Evolutionary conservation across 2,888 invertebrate genomes (phyloP).

Genomic region (Geotrupes spiniger): DNA sequence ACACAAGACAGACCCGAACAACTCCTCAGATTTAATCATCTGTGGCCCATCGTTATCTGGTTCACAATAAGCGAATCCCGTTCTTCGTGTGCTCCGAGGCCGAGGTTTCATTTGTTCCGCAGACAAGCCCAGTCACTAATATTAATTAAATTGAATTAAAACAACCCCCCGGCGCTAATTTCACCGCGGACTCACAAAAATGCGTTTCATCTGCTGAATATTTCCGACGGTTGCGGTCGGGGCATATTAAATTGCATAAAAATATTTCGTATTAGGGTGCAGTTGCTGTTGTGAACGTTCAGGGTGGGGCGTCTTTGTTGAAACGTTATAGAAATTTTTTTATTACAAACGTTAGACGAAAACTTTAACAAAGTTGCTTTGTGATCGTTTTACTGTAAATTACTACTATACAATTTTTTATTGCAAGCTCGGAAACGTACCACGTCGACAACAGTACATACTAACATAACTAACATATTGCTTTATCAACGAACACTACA

Average conservation of each 20-base stretch:
- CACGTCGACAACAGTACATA: no score
- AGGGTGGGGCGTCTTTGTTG: no score
- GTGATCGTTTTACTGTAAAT: no score
- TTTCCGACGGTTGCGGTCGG: not conserved
- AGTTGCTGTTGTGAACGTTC: no score
- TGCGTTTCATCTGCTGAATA: not conserved
- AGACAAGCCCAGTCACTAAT: slow-evolving; percentile 4
- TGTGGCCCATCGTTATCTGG: slow-evolving; percentile 17
- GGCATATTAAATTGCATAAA: slow-evolving; percentile 1
- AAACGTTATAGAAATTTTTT: no score
- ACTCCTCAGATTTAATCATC: slow-evolving; percentile 42
- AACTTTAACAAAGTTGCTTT: no score
- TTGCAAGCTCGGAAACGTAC: no score
- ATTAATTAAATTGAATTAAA: slow-evolving; percentile 5
- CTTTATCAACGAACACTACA: no score
- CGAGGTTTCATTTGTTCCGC: slow-evolving; percentile 5
- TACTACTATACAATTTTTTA: no score
- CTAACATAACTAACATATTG: no score
- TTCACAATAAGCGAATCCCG: slow-evolving; percentile 3
- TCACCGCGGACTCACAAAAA: not conserved
- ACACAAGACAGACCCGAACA: slow-evolving; percentile 43
- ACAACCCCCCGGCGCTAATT: slow-evolving; percentile 4
- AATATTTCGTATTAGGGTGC: no score
- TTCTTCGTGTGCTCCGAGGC: slow-evolving; percentile 1
- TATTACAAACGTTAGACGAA: no score